Conservation (phyloP, 2,797 vertebrate genomes). For the Moxostoma hubbsi region DNA sequence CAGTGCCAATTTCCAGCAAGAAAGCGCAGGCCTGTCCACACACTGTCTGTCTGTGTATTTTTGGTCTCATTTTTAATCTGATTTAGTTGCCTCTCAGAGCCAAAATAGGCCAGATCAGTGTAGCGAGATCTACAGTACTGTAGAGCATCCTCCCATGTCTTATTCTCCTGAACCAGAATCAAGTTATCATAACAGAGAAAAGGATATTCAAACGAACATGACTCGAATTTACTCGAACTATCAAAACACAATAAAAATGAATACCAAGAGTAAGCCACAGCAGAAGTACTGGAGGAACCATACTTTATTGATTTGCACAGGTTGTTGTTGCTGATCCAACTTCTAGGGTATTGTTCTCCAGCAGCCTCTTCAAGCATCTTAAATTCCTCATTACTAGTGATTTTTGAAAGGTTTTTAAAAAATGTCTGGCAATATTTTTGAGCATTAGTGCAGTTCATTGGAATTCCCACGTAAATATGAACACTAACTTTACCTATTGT, state of each 20-base stretch:
- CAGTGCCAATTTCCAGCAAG: not conserved
- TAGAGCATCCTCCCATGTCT: slow-evolving; percentile 33
- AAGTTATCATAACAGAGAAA: slow-evolving; percentile 4
- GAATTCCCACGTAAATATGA: not conserved
- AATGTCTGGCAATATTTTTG: not conserved
- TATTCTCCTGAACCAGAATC: not conserved
- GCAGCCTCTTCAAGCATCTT: not conserved
- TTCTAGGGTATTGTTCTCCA: fast-evolving
- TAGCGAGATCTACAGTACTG: slow-evolving; percentile 14
- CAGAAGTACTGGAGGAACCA: not conserved
- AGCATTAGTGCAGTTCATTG: slow-evolving; percentile 4
- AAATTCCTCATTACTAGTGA: slow-evolving; percentile 10
- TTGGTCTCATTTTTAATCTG: not conserved
- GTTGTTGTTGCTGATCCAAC: slow-evolving; percentile 30
- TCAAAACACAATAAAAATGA: not conserved
- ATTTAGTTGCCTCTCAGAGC: not conserved
- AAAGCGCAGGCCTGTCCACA: slow-evolving; percentile 12
- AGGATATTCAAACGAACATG: fast-evolving
- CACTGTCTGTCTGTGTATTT: not conserved
- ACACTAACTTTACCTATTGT: not conserved
- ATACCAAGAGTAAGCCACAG: too few relatives aligned
- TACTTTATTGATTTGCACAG: not conserved
- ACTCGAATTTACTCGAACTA: not conserved
- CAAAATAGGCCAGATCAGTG: slow-evolving; percentile 23
- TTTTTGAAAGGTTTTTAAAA: slow-evolving; percentile 27